Base-by-base conservation (phyloP, 53 echinoderm and acorn worm species). In the Stichopus horrens region DNA sequence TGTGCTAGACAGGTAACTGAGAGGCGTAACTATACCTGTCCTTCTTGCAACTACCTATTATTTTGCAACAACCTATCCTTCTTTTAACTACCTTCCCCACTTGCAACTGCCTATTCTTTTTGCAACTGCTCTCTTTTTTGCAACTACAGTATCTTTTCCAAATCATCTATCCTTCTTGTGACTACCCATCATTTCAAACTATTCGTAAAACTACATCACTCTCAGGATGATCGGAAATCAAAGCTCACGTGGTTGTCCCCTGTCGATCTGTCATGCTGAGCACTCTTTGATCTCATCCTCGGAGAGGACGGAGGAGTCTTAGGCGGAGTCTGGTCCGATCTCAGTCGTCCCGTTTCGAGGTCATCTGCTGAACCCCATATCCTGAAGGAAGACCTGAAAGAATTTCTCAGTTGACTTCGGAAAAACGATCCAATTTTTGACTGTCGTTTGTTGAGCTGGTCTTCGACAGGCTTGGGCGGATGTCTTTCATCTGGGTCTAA, bases 351-450 rank as follows among this genome's bases (percentile, higher is more conserved):
- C 0, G 79, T 52, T 52, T 94, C 91, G 54, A 96, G 91, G 82
- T 88, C 92, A 53, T 96, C 96, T 0, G 92, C 92, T 16, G 96
- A 96, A 5, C 92, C 91, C 94, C 96, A 92, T 11, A 92, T 74
- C 22, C 89, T 76, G 83, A 91, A 84, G 56, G 88, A 88, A 55
- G 90, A 55, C 8, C 93, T 21, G 91, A 95, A 91, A 37, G 95
- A 92, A 76, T 77, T 78, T 8, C 92, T 87, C 66, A 94, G 58
- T 53, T 79, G 79, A 8, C 56, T 79, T 55, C 6, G 16, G 56
- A 79, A 79, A 74, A 91, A 66, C 20, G 91, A 88, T 58, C 91
- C 88, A 11, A 91, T 55, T 55, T 75, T 91, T 74, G 91, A 91
- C 18, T 86, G 87, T 7, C 88, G 74, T 67, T 91, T 88, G 16